These are phyloP conservation scores for Lutra lutra DNA, from an alignment of 2,797 vertebrate genomes.

Conservation along the genomic window DNA sequence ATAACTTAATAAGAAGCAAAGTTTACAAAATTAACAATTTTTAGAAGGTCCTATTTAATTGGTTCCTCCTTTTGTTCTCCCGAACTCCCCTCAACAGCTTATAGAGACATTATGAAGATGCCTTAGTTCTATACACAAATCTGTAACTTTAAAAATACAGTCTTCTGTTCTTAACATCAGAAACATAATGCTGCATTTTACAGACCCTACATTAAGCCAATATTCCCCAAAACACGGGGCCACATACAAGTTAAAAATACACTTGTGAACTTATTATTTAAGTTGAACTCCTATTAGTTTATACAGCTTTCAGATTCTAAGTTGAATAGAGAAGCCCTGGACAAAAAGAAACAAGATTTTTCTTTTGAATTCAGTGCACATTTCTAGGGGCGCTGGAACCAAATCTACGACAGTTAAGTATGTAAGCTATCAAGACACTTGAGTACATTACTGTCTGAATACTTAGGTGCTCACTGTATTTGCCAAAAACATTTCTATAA, in stretches of 20 bases:
- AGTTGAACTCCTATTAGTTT: slow-evolving; percentile 38
- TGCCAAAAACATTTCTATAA: neutral
- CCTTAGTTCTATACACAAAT: slow-evolving; percentile 72
- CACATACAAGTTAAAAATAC: slow-evolving; percentile 48
- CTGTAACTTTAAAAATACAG: slow-evolving; percentile 68
- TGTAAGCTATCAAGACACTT: neutral
- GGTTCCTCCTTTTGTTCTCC: slow-evolving; percentile 68
- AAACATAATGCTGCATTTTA: slow-evolving; percentile 52
- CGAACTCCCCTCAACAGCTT: neutral
- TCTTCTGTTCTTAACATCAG: slow-evolving; percentile 61
- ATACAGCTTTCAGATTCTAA: slow-evolving; percentile 59
- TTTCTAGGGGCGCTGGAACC: slow-evolving; percentile 52
- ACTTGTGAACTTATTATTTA: slow-evolving; percentile 59
- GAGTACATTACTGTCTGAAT: neutral
- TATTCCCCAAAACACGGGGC: slow-evolving; percentile 43
- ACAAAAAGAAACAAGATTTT: slow-evolving; percentile 67
- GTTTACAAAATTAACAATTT: slow-evolving; percentile 77
- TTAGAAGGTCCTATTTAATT: slow-evolving; percentile 72
- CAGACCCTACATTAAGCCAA: slow-evolving; percentile 29
- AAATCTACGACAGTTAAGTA: neutral
- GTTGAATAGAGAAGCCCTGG: slow-evolving; percentile 23
- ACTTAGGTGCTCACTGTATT: slow-evolving; percentile 5
- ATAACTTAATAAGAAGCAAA: slow-evolving; percentile 80
- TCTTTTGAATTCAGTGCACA: slow-evolving; percentile 71
- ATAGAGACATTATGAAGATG: slow-evolving; percentile 42